Base-by-base conservation (phyloP, 2,888 invertebrate genomes). In the Tiliacea citrago region DNA sequence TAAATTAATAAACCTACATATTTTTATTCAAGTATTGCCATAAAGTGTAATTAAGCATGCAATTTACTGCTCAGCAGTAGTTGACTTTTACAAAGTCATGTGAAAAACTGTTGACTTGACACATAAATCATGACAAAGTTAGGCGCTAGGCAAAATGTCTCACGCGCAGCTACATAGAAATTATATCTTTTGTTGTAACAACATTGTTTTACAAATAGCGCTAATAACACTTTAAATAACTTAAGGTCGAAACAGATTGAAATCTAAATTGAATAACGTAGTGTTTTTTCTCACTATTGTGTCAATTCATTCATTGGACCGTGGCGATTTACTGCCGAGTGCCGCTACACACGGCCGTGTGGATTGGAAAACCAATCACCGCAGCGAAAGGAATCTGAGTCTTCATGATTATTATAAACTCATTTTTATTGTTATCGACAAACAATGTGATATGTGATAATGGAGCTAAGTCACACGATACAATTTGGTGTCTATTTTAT, bases 201-300 rank as follows among this genome's bases (percentile, higher is more conserved):
- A 90, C 90, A 92, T 89, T 92, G 91, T 93, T 92, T 88, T 90
- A 92, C 92, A 94, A 93, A 94, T 92, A 88, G 89, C 88, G 84
- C 90, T 93, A 93, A 93, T 92, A 90, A 91, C 86, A 88, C 83
- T 87, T 91, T 82, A 90, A 91, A 91, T 86, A 91, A 90, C 90
- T 83, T 90, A 89, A 92, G 92, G 91, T 85, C 91, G 83, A 87
- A 82, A 83, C 67, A 89, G 93, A 95, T 94, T 90, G 86, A 82
- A 88, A 94, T 94, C 94, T 92, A 89, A 92, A 93, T 92, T 90
- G 88, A 90, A 91, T 91, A 91, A 90, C 73, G 83, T 82, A 79
- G 79, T 88, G 86, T 90, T 89, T 88, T 89, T 94, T 95, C 95
- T 91, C 94, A 94, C 93, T 90, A 94, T 94, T 94, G 93, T 94